Conservation (phyloP, 1,140 invertebrate species). For the Sarcophaga peregrina region DNA sequence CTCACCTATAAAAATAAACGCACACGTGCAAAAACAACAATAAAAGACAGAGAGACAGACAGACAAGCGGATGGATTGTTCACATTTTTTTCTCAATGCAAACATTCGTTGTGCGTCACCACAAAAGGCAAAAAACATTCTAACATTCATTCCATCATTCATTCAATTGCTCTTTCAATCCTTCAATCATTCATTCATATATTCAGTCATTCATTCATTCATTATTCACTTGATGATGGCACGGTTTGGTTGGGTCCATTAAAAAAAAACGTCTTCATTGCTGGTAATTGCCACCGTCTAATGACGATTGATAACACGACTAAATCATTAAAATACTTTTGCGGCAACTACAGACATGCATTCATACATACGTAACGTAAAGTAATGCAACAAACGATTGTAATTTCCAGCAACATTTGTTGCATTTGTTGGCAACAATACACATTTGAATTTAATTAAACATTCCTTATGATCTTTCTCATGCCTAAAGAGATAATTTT, state of each 20-base stretch:
- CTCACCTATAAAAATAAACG: not conserved
- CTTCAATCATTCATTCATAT: too few species aligned
- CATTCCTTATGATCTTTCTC: not conserved
- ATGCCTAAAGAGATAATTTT: not conserved
- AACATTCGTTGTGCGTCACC: too few species aligned
- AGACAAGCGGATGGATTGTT: not conserved
- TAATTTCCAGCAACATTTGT: too few species aligned
- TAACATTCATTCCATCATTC: too few species aligned
- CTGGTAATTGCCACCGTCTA: not conserved
- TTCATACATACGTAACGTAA: too few species aligned
- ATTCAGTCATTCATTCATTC: not conserved
- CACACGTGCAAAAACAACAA: not conserved
- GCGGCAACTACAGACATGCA: too few species aligned
- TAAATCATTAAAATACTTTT: conserved; percentile 1
- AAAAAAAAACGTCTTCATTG: not conserved
- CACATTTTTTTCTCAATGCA: not conserved
- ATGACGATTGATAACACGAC: conserved; percentile 2
- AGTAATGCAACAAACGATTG: too few species aligned
- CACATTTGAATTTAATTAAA: conserved; percentile 8
- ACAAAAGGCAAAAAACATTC: too few species aligned
- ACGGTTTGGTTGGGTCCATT: not conserved
- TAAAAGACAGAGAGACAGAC: too few species aligned
- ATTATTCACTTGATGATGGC: not conserved
- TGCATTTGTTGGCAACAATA: not conserved
- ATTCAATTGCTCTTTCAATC: too few species aligned